A percentile compares a stretch with the other conserved stretches of the same genome.
These are phyloP conservation scores for Dromiciops gliroides DNA, from an alignment of 2,113 vertebrate genomes.

Conservation along the genomic window DNA sequence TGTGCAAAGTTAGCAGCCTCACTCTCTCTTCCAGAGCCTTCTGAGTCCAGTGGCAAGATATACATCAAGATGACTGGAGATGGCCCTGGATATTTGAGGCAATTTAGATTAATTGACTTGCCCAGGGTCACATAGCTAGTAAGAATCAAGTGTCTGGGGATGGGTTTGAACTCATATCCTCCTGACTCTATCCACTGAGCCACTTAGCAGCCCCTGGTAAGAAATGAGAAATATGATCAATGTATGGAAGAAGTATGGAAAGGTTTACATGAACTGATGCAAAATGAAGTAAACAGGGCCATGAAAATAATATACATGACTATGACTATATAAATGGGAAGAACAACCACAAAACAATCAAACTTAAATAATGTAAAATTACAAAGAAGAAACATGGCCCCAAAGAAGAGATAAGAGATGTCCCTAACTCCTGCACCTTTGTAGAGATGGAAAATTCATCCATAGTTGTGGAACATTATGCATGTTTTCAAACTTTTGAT, in stretches of 20 bases:
- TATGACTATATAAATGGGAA: neutral
- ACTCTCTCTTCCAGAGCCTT: too few relatives aligned
- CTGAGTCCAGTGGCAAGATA: too few relatives aligned
- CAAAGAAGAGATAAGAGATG: neutral
- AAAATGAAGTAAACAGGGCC: neutral
- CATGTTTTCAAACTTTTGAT: neutral
- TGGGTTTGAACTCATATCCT: too few relatives aligned
- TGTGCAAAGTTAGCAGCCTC: too few relatives aligned
- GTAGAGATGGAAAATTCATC: neutral
- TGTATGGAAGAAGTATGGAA: neutral
- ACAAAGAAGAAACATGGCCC: neutral
- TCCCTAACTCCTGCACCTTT: neutral
- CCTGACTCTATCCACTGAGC: too few relatives aligned
- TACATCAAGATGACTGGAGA: too few relatives aligned
- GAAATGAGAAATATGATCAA: neutral
- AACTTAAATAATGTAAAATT: neutral
- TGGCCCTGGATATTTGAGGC: too few relatives aligned
- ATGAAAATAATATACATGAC: neutral
- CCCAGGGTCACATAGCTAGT: too few relatives aligned
- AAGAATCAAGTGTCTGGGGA: too few relatives aligned
- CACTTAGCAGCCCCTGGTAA: too few relatives aligned
- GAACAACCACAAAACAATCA: neutral
- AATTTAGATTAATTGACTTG: too few relatives aligned
- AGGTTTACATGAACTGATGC: neutral
- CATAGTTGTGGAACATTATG: neutral